Base-by-base conservation (phyloP, 2,113 vertebrate genomes). In the Climacteris rufus region DNA sequence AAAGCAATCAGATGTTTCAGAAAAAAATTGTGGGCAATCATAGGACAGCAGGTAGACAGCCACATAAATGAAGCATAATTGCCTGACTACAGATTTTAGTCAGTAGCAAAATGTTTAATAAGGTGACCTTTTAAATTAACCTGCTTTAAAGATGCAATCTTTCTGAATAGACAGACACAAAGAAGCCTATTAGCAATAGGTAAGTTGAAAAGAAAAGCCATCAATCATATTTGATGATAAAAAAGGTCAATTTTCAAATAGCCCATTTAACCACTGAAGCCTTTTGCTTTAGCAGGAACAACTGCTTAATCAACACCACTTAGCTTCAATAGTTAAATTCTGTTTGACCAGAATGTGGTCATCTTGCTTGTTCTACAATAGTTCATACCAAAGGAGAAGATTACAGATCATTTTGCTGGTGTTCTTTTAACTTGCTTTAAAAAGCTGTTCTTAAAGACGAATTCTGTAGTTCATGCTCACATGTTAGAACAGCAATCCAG, bases 71-170 rank as follows among this genome's bases (percentile, higher is more conserved):
- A 89, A 87, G 30, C 24, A 20, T 57, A 84, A 87, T 87, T 91
- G 59, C 2, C 39, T 68, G 40, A 64, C 79, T 77, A 37, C 74
- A 85, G 63, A 87, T 95, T 91, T 91, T 88, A 77, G 89, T 79
- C 33, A 90, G 82, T n/a, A 91, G 83, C 6, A 59, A 79, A 84
- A 39, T 66, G 24, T 87, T 78, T 87, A 50, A 93, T 92, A 94
- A 96, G 24, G 53, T 87, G 71, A 96, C 82, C 81, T 94, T 95
- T 90, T 90, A 87, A 95, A 95, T 93, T 91, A 95, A 80, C 49
- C 44, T 44, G 27, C 28, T 85, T 82, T 93, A 88, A 96, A 96
- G 72, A 83, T 69, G 54, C 15, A 96, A 87, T 61, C 45, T 69
- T 61, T 94, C 49, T 68, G 91, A 92, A 85, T 15, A 90, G 39